Base-by-base conservation (phyloP, 2,888 invertebrate species). In the Acrocyrtus sp. region DNA sequence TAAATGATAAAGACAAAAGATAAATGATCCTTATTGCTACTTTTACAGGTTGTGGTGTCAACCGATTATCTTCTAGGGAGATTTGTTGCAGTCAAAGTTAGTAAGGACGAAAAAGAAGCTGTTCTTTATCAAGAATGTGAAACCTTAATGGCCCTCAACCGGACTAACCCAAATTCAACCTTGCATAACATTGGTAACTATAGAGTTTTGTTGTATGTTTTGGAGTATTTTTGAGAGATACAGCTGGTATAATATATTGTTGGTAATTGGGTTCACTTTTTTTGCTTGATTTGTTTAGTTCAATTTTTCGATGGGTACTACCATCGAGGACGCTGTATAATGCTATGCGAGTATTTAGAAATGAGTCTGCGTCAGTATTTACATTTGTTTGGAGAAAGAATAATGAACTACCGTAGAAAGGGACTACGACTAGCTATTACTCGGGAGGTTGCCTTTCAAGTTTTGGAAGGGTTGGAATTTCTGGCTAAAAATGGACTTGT, bases 391-490 rank as follows among this genome's bases (percentile, higher is more conserved):
- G 19, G 2, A 3, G 2, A n/a, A n/a, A n/a, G n/a, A n/a, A n/a
- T n/a, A n/a, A n/a, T n/a, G n/a, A n/a, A n/a, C n/a, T n/a, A n/a
- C n/a, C n/a, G n/a, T n/a, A n/a, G n/a, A n/a, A n/a, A n/a, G n/a
- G n/a, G n/a, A n/a, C n/a, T n/a, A n/a, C n/a, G 12, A 19, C 54
- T 47, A 2, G n/a, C n/a, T 1, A n/a, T 53, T 1, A 41, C 24
- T 12, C 27, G 3, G 10, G 24, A 4, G 1, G 21, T 68, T 17
- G 17, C 17, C 0, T 47, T 34, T n/a, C 60, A 68, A n/a, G 4
- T 68, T 10, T 6, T 68, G 10, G 53, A 39, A 1, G 51, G 34
- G 1, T 15, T 68, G 17, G 15, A 45, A 8, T 68, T 47, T 51
- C 19, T 68, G 10, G 2, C 19, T n/a, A 6, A 27, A 2, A 5